Percentiles rank a stretch among this genome's conserved stretches.
These are phyloP conservation scores for Drosophila greeni DNA, from an alignment of 2,888 invertebrate genomes.

Conservation along the genomic window DNA sequence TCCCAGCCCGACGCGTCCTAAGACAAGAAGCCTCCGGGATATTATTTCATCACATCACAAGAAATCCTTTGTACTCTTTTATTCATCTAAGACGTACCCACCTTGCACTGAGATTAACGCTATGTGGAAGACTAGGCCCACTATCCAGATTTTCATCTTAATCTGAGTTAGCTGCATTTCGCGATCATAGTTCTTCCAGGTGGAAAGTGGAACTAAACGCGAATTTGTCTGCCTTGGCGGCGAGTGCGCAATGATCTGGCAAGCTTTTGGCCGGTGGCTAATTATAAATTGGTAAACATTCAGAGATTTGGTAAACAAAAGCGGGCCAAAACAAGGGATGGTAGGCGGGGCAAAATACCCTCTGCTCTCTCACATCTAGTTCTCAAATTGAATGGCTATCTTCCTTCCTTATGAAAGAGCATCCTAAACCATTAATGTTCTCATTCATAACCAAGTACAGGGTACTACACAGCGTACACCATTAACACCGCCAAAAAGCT, in stretches of 20 bases:
- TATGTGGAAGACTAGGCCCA: constrained; percentile 37
- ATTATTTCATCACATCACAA: too few relatives aligned
- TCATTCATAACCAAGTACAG: background rate
- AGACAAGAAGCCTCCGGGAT: background rate
- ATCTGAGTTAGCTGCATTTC: constrained; percentile 43
- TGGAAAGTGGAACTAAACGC: constrained; percentile 26
- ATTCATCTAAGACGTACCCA: constrained; percentile 12
- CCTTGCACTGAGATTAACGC: constrained; percentile 37
- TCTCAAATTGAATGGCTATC: background rate
- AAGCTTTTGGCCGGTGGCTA: constrained; percentile 53
- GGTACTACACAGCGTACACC: background rate
- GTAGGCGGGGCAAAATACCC: constrained; percentile 1
- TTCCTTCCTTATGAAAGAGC: too few relatives aligned
- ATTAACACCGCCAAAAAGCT: background rate
- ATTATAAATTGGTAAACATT: constrained; percentile 60
- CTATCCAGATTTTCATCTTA: constrained; percentile 5
- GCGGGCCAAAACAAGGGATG: too few relatives aligned
- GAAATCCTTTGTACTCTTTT: background rate
- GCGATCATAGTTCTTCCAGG: constrained; percentile 27
- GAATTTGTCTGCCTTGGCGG: constrained; percentile 18
- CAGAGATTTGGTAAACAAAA: constrained; percentile 32
- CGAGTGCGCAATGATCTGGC: constrained; percentile 55
- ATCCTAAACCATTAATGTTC: background rate
- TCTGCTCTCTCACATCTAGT: background rate
- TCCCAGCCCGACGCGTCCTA: constrained; percentile 79